phyloP scores from a whole-genome alignment of 2,888 invertebrate species.

The Trachelus troglodyta region DNA sequence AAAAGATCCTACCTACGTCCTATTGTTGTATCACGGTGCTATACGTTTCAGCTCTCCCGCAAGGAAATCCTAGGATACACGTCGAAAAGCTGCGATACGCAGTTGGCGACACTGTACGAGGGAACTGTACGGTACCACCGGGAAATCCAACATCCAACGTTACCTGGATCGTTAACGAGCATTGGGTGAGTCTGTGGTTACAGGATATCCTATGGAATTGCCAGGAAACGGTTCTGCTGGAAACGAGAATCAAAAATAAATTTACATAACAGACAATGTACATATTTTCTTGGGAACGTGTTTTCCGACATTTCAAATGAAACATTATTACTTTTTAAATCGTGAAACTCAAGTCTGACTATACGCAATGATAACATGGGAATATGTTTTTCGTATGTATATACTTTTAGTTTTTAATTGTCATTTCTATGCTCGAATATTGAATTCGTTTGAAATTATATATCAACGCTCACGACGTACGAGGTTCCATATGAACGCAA shows the following conservation, averaged over 20 bases:
- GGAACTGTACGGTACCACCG: slow-evolving; percentile 77
- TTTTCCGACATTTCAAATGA: no score
- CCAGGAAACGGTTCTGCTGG: neutral
- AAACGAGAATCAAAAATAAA: neutral
- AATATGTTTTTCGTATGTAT: no score
- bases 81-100: slow-evolving; percentile 78
- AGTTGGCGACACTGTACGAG: slow-evolving; percentile 75
- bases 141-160: slow-evolving; percentile 78
- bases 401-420: no score
- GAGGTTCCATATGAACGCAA: no score
- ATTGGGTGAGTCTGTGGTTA: slow-evolving; percentile 46
- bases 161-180: slow-evolving; percentile 77
- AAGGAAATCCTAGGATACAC: slow-evolving; percentile 74
- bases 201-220: neutral
- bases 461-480: no score
- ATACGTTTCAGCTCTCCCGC: slow-evolving; percentile 74
- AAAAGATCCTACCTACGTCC: slow-evolving; percentile 1
- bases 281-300: no score
- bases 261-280: neutral
- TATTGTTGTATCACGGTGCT: slow-evolving; percentile 6
- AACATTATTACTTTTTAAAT: no score
- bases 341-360: no score
- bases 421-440: no score
- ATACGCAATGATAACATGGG: no score
- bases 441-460: no score